These are phyloP conservation scores for Alfaro cultratus DNA, from an alignment of 2,797 vertebrate genomes.

Conservation along the genomic window DNA sequence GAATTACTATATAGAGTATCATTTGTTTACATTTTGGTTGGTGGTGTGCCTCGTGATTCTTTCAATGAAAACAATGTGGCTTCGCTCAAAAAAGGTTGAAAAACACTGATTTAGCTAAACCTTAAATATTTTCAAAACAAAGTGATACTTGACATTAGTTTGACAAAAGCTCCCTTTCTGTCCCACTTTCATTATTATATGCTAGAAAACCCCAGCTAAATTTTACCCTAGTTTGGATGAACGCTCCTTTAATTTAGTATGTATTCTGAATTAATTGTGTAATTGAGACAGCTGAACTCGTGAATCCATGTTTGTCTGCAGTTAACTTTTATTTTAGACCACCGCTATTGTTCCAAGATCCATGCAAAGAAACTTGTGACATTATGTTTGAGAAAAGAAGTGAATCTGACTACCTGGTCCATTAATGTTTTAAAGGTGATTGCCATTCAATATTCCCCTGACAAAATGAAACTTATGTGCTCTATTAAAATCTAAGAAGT, in stretches of 20 bases:
- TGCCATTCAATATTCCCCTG: constrained; percentile 30
- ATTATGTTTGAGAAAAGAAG: constrained; percentile 30
- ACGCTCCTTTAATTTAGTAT: constrained; percentile 55
- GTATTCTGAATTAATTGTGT: constrained; percentile 73
- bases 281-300: constrained; percentile 65
- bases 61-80: too few species aligned
- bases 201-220: too few species aligned
- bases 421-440: constrained; percentile 45
- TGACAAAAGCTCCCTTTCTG: background rate
- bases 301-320: constrained; percentile 29
- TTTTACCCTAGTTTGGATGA: constrained; percentile 31
- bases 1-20: too few species aligned
- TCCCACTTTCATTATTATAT: background rate
- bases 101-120: background rate
- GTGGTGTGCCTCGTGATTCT: too few species aligned
- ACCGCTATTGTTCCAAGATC: constrained; percentile 23
- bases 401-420: constrained; percentile 16
- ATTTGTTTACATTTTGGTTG: too few species aligned
- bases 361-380: constrained; percentile 2
- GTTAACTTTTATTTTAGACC: constrained; percentile 31
- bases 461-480: constrained; percentile 16
- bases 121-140: background rate
- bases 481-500: background rate
- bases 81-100: too few species aligned
- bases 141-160: background rate